Conservation (phyloP, 1,140 invertebrate genomes). For the Gerris buenoi region DNA sequence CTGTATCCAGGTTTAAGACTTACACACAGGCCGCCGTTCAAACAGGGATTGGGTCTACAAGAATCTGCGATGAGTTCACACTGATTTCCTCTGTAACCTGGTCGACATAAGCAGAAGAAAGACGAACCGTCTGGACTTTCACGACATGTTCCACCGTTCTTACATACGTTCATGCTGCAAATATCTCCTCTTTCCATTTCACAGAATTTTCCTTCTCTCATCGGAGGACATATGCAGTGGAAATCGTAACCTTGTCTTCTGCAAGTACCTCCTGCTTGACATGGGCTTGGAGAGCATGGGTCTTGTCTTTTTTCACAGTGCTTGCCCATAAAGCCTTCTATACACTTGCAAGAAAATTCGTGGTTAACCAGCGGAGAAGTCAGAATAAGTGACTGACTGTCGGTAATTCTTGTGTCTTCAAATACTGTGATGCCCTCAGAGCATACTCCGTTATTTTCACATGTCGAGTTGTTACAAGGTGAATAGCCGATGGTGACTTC, state of each 20-base stretch:
- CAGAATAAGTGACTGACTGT: constrained; percentile 61
- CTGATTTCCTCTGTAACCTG: constrained; percentile 72
- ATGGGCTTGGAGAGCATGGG: constrained; percentile 82
- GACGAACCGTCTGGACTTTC: constrained; percentile 68
- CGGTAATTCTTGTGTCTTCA: constrained; percentile 49
- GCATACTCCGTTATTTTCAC: constrained; percentile 62
- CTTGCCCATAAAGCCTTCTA: constrained; percentile 56
- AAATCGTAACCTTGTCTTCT: constrained; percentile 65
- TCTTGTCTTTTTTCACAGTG: constrained; percentile 71
- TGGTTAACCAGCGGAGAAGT: constrained; percentile 62
- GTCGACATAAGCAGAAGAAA: constrained; percentile 78
- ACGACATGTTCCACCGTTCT: constrained; percentile 77
- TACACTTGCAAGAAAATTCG: constrained; percentile 63
- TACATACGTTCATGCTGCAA: constrained; percentile 68
- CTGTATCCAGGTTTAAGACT: constrained; percentile 66
- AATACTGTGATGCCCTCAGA: constrained; percentile 52
- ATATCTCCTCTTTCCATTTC: constrained; percentile 66
- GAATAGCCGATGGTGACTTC: constrained; percentile 49
- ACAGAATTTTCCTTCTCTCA: constrained; percentile 66
- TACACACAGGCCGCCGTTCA: constrained; percentile 69
- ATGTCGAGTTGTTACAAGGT: constrained; percentile 49
- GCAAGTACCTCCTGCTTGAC: constrained; percentile 63
- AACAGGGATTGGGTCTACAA: constrained; percentile 76
- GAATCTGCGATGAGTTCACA: constrained; percentile 75
- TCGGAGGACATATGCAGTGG: constrained; percentile 58